Percentiles rank a stretch among this genome's conserved stretches.
These are phyloP conservation scores for Thinocorus orbignyianus DNA, from an alignment of 2,113 vertebrate genomes.

Conservation along the genomic window DNA sequence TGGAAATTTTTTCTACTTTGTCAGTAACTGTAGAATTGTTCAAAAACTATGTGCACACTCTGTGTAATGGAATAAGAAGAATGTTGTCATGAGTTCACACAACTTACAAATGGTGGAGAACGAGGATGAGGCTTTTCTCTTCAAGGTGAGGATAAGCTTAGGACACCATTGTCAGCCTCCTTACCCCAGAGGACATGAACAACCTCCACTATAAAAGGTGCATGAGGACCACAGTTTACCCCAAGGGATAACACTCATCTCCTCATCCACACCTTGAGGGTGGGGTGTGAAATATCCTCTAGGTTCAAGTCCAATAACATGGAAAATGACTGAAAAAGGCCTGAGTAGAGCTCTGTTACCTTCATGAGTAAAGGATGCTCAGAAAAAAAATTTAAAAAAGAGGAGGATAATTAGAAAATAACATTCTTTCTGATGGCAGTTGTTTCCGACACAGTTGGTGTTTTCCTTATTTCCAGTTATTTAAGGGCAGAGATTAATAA, in stretches of 20 bases:
- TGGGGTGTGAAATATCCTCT: background rate
- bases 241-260: background rate
- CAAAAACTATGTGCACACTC: background rate
- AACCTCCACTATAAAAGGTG: background rate
- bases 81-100: background rate
- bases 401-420: background rate
- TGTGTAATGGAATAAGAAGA: background rate
- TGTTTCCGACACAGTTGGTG: background rate
- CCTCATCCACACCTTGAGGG: background rate
- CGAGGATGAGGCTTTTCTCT: background rate
- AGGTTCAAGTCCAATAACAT: background rate
- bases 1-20: background rate
- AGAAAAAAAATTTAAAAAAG: background rate
- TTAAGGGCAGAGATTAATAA: background rate
- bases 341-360: background rate
- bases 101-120: background rate
- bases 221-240: background rate
- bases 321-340: background rate
- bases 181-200: background rate
- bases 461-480: background rate
- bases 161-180: accelerated
- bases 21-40: background rate
- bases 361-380: background rate
- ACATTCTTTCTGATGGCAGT: background rate
- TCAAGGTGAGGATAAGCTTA: background rate